Conservation (phyloP, 2,888 invertebrate species). For the Pheosia gnoma region DNA sequence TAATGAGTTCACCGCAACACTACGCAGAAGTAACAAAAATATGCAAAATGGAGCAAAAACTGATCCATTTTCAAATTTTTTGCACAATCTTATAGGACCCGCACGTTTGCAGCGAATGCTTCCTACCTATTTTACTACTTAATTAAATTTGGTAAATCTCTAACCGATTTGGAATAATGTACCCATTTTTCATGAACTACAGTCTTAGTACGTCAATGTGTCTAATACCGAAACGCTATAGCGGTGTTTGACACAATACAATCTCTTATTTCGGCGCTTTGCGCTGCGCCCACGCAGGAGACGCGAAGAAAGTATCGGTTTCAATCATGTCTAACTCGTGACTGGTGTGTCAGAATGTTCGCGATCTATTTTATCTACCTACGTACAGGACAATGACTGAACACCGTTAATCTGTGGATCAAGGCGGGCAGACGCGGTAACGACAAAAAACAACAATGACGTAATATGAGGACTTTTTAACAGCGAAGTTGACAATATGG, state of each 20-base stretch:
- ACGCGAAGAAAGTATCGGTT: constrained; percentile 25
- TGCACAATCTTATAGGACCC: too few relatives aligned
- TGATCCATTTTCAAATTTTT: too few relatives aligned
- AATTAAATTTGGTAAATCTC: too few relatives aligned
- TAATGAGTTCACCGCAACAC: too few relatives aligned
- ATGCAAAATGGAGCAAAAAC: too few relatives aligned
- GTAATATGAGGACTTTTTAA: background rate
- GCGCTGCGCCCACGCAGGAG: constrained; percentile 13
- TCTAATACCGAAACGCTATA: background rate
- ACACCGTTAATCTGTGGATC: constrained; percentile 19
- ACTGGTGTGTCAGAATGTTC: constrained; percentile 6
- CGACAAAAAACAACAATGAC: background rate
- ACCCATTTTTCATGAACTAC: background rate
- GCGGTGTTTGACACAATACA: constrained; percentile 18
- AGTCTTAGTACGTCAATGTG: background rate
- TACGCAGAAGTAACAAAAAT: too few relatives aligned
- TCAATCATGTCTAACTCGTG: constrained; percentile 12
- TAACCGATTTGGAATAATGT: too few relatives aligned
- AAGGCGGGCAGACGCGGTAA: background rate
- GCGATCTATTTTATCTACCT: constrained; percentile 9
- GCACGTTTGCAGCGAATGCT: too few relatives aligned
- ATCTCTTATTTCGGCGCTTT: constrained; percentile 21
- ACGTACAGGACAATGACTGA: constrained; percentile 27
- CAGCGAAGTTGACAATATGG: background rate
- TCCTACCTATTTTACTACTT: too few relatives aligned